phyloP scores from a whole-genome alignment of 2,113 vertebrate genomes.

The Circaetus cinerascens region DNA sequence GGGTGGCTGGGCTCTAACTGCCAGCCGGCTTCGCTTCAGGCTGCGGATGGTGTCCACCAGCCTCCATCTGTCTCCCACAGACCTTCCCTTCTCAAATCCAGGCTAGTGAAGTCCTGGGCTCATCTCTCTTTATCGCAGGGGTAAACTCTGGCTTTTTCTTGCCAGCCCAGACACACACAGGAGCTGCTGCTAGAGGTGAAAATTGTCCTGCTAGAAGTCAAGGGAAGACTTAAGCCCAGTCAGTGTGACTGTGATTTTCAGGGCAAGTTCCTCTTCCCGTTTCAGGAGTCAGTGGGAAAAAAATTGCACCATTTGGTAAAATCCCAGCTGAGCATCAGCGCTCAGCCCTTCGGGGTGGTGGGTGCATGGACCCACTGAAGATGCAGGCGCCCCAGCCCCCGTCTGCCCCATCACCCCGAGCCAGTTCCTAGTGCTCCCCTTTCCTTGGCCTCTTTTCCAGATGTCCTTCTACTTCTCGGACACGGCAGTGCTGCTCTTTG shows the following conservation, averaged over 20 bases:
- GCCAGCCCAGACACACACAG: accelerated
- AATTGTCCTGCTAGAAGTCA: neutral
- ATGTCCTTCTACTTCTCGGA: constrained; percentile 88
- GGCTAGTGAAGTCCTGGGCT: neutral
- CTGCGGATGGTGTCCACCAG: neutral
- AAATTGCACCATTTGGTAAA: neutral
- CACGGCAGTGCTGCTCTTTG: constrained; percentile 86
- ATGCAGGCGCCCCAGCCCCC: neutral
- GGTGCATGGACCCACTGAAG: accelerated
- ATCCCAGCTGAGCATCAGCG: neutral
- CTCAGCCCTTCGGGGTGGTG: neutral
- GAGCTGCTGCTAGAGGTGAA: neutral
- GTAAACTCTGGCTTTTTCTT: neutral
- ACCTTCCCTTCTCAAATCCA: neutral
- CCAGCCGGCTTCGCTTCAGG: neutral
- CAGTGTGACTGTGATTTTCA: neutral
- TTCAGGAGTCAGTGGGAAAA: accelerated
- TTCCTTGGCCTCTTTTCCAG: constrained; percentile 67
- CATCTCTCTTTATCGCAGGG: accelerated
- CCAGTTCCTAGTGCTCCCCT: neutral
- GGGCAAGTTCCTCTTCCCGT: neutral
- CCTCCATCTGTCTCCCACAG: accelerated
- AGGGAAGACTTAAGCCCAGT: accelerated
- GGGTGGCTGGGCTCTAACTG: neutral
- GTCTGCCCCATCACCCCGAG: accelerated